Evolutionary conservation across 2,113 vertebrate species (phyloP).

Genomic region (Australoheros scitulus): DNA sequence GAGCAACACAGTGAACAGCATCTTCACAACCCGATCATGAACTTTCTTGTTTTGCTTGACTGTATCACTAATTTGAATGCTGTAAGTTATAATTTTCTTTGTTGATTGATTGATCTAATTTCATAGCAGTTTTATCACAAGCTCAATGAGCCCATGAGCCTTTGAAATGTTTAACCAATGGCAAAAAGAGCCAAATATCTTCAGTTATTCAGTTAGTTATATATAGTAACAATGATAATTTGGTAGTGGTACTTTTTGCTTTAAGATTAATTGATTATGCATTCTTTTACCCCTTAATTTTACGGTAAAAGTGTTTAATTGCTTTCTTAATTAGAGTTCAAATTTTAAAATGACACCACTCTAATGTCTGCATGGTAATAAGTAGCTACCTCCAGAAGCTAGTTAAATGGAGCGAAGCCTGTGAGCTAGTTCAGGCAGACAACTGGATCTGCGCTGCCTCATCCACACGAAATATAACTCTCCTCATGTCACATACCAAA

Average conservation of each 20-base stretch:
- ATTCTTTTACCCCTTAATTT: constrained; percentile 14
- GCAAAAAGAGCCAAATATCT: neutral
- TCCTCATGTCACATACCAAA: neutral
- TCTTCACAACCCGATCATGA: constrained; percentile 1
- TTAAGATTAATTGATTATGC: constrained; percentile 4
- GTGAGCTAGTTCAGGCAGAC: neutral
- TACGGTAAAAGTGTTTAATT: neutral
- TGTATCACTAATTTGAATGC: neutral
- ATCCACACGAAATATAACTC: neutral
- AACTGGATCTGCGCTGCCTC: neutral
- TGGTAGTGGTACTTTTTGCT: neutral
- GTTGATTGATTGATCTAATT: neutral
- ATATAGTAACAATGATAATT: neutral
- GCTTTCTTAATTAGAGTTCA: constrained; percentile 13
- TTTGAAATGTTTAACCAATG: neutral
- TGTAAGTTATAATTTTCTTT: neutral
- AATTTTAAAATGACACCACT: neutral
- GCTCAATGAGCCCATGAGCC: neutral
- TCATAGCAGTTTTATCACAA: neutral
- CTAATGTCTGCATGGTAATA: constrained; percentile 4
- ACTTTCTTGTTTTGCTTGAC: neutral
- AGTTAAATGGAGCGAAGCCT: neutral
- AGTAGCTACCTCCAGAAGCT: neutral
- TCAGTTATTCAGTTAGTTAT: neutral
- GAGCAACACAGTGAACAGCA: neutral